Base-by-base conservation (phyloP, 1,140 invertebrate genomes). In the Phthorimaea operculella region DNA sequence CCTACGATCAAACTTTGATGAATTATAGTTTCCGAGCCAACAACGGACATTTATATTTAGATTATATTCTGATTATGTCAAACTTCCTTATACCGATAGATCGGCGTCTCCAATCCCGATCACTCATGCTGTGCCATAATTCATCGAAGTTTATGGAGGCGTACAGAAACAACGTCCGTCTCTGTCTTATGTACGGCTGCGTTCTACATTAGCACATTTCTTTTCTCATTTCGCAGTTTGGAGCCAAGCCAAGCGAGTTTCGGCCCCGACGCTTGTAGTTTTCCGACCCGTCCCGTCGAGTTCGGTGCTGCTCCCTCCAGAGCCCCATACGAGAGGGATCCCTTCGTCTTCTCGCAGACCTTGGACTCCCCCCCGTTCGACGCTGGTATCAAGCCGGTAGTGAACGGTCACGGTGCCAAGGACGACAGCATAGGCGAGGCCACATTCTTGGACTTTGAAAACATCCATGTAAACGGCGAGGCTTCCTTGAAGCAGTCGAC, bases 161-260 rank as follows among this genome's bases (percentile, higher is more conserved):
- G 68, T 69, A 63, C 73, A 73, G 70, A 81, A 74, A 76, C 63
- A 53, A 47, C 63, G 47, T 61, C 73, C 66, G 66, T 85, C 81
- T 77, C 81, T 76, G 61, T 85, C 81, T 74, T 59, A 69, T 76
- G 60, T 74, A 74, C 68, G 72, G 57, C 50, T 64, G 57, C 62
- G 76, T 64, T 76, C 70, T 72, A 76, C 76, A 78, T 83, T 81
- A 76, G 74, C 71, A 60, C 70, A 64, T 83, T 83, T 83, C 77
- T 85, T 79, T 85, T 85, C 83, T 86, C 82, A 79, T 84, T 85
- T 82, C 78, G 74, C 84, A 85, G 82, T 76, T 86, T 86, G 84
- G 84, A 86, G 74, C 76, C 83, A 76, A 73, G 84, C 83, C 84
- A 86, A 85, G 71, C 70, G 74, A 83, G 75, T 81, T 86, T 86